Evolutionary conservation across 2,113 vertebrate species (phyloP), one percentile per base, ranked within the genome.

Genomic region (Nesogale talazaci): DNA sequence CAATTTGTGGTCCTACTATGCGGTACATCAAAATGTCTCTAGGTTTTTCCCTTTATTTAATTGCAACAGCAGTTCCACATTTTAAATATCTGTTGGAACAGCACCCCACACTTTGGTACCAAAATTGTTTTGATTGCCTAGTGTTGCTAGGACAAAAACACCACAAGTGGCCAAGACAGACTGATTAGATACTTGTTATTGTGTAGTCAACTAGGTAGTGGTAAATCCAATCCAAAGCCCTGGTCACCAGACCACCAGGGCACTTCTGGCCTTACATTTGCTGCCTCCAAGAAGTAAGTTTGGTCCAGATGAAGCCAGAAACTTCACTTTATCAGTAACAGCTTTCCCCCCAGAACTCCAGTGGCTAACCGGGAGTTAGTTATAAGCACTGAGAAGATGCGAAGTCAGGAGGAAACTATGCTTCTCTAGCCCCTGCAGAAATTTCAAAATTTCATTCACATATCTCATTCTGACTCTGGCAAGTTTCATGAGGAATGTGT

Each of bases 401-500:
- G 29, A 46, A 42, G 27, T 65, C 56, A 89, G 76, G 38, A 78
- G 57, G 10, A 77, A 89, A 15, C 2, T 38, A n/a, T n/a, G 19
- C 86, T 82, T 70, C 34, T 65, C 83, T 63, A 86, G 22, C 16
- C 70, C 6, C 46, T 31, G 5, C 25, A 89, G 31, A 90, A 75
- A 59, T 57, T 86, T 78, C 23, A 63, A 90, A 75, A 52, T 46
- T 83, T 78, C 20, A 63, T 85, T 93, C 75, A 65, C 29, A 75
- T 76, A 8, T 95, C 86, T 89, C 19, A 1, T 84, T 95, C 65
- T 85, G 29, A 19, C 61, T 65, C 95, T 92, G 83, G 22, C 40
- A 77, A 76, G 57, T 88, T 96, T 97, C 81, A 1, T 0, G 56
- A 92, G 93, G 93, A 87, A 91, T 88, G 12, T 22, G n/a, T 94